A percentile compares a stretch with the other conserved stretches of the same genome.
phyloP scores from a whole-genome alignment of 2,888 invertebrate genomes.

The Melinaea menophilus region DNA sequence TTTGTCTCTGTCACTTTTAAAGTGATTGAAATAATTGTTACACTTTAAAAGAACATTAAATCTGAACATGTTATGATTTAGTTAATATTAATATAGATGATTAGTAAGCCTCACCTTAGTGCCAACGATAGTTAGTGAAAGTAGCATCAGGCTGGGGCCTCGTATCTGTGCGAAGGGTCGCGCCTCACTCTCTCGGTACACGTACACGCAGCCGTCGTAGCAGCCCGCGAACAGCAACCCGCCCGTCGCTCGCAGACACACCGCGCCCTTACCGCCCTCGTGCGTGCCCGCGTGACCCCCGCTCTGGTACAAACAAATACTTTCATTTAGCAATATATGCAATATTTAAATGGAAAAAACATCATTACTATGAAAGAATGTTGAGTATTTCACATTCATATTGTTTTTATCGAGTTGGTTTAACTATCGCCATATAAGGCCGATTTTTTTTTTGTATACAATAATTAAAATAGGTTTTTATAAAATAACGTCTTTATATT shows the following conservation, averaged over 20 bases:
- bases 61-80: no score
- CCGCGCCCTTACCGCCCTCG: slow-evolving; percentile 83
- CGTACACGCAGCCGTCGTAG: slow-evolving; percentile 87
- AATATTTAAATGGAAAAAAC: neutral
- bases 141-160: slow-evolving; percentile 84
- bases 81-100: no score
- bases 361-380: no score
- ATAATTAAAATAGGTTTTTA: no score
- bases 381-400: no score
- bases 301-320: slow-evolving; percentile 65
- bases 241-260: slow-evolving; percentile 82
- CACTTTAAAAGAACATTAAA: no score
- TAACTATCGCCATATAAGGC: no score
- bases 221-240: slow-evolving; percentile 84
- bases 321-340: slow-evolving; percentile 1
- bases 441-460: no score
- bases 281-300: slow-evolving; percentile 79
- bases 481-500: no score
- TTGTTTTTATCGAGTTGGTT: no score
- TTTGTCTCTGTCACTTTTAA: no score
- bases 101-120: slow-evolving; percentile 71
- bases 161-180: slow-evolving; percentile 80
- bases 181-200: slow-evolving; percentile 77
- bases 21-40: neutral
- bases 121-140: slow-evolving; percentile 82